Evolutionary conservation across 2,888 invertebrate genomes (phyloP), one percentile per base, ranked within the genome.

Genomic region (Seira sanloemensis): DNA sequence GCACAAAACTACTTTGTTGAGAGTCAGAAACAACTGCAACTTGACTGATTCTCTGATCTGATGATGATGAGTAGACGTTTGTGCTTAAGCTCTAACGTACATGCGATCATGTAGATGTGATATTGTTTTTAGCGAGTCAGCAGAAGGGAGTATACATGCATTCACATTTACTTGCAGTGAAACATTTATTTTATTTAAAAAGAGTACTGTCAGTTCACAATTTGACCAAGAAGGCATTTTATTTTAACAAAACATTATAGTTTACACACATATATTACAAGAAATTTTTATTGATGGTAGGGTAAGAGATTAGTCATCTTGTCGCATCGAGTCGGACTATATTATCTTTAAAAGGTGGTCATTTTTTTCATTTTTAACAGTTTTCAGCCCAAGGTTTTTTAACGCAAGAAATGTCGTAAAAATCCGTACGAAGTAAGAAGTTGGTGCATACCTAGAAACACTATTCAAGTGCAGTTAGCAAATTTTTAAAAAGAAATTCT

Each of bases 261-360:
- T 78, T 24, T 37, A n/a, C 66, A 16, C 25, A 26, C 46, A 24
- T 65, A 23, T 24, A n/a, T 66, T 37, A 37, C 12, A 12, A 37
- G 37, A 37, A 12, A 37, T 37, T 37, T 37, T n/a, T n/a, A n/a
- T n/a, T 4, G 37, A 12, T 7, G 37, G 37, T 37, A 37, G 23
- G 23, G 37, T 26, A 5, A 79, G 26, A 46, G 65, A 79, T 79
- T 79, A 79, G 78, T 79, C 78, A 79, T 72, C 78, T 23, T 46
- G 19, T 75, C 75, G 27, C 26, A 67, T 62, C 65, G 25, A 27
- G 67, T 66, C 72, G 25, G 37, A 37, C 37, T 37, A 37, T 37
- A 37, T 4, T n/a, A n/a, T n/a, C n/a, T 25, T 46, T 66, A 16
- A 62, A 78, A 71, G 24, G 21, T 66, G 72, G 19, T 72, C 65